Conservation (phyloP, 2,888 invertebrate species). For the Drosophila dives region DNA sequence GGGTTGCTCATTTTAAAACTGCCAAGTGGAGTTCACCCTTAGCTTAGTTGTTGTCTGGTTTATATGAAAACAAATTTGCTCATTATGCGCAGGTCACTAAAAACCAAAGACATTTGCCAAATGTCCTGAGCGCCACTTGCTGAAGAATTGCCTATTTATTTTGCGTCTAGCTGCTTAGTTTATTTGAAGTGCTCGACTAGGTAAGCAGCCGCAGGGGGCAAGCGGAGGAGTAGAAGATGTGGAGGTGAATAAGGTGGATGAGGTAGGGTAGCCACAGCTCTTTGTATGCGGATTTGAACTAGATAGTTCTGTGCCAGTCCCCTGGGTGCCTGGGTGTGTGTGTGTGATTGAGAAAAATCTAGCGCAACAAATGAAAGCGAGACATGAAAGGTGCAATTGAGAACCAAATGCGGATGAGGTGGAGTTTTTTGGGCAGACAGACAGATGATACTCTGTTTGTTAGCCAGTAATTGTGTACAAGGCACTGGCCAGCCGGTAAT, state of each 20-base stretch:
- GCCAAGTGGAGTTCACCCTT: slow-evolving; percentile 48
- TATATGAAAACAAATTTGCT: slow-evolving; percentile 81
- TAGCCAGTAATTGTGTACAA: slow-evolving; percentile 46
- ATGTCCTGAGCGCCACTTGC: slow-evolving; percentile 57
- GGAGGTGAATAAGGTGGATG: background rate
- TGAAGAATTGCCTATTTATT: slow-evolving; percentile 58
- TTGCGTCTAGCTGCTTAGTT: slow-evolving; percentile 66
- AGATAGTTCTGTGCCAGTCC: slow-evolving; percentile 58
- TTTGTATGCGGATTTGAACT: slow-evolving; percentile 64
- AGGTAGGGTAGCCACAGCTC: slow-evolving; percentile 6
- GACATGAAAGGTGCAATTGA: slow-evolving; percentile 54
- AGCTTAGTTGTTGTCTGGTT: slow-evolving; percentile 65
- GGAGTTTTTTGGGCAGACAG: slow-evolving; percentile 19
- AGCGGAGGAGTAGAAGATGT: background rate
- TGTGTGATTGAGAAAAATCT: slow-evolving; percentile 78
- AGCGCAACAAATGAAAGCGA: slow-evolving; percentile 79
- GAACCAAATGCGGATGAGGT: slow-evolving; percentile 10
- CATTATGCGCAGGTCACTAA: slow-evolving; percentile 64
- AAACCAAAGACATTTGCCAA: slow-evolving; percentile 80
- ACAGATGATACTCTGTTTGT: slow-evolving; percentile 36
- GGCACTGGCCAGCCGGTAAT: slow-evolving; percentile 39
- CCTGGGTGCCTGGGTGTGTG: slow-evolving; percentile 47
- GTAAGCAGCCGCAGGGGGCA: slow-evolving; percentile 42
- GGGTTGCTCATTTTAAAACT: slow-evolving; percentile 74
- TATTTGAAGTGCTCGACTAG: slow-evolving; percentile 55